A percentile compares a stretch with the other conserved stretches of the same genome.
These are phyloP conservation scores for Pseudomyrmex pallidus DNA, from an alignment of 1,140 invertebrate species.

Conservation along the genomic window DNA sequence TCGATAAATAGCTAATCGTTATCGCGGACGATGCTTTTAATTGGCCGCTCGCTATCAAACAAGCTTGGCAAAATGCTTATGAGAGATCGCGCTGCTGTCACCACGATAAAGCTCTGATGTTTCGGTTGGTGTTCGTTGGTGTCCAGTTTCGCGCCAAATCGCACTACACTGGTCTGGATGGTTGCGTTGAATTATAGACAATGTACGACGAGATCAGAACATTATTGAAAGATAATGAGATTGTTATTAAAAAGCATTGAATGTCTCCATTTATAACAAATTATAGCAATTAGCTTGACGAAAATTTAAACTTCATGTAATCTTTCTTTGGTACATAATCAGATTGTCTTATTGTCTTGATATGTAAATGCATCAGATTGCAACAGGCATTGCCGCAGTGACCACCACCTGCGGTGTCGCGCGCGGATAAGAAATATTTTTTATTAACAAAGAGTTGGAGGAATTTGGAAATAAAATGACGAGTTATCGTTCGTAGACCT, in stretches of 20 bases:
- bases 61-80: constrained; percentile 63
- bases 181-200: constrained; percentile 1
- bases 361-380: background rate
- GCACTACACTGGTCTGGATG: too few species aligned
- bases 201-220: background rate
- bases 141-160: background rate
- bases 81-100: constrained; percentile 11
- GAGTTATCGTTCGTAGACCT: constrained; percentile 23
- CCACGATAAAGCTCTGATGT: constrained; percentile 13
- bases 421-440: background rate
- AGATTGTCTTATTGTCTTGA: background rate
- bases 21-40: constrained; percentile 76
- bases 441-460: background rate
- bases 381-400: background rate
- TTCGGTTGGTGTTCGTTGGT: background rate
- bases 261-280: too few species aligned
- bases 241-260: too few species aligned
- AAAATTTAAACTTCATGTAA: background rate
- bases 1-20: constrained; percentile 81
- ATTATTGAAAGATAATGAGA: too few species aligned
- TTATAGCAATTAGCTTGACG: too few species aligned
- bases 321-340: background rate
- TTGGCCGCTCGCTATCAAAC: constrained; percentile 74
- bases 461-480: background rate
- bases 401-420: too few species aligned